Base-by-base conservation (phyloP, 2,113 vertebrate genomes). In the Pristiophorus japonicus region DNA sequence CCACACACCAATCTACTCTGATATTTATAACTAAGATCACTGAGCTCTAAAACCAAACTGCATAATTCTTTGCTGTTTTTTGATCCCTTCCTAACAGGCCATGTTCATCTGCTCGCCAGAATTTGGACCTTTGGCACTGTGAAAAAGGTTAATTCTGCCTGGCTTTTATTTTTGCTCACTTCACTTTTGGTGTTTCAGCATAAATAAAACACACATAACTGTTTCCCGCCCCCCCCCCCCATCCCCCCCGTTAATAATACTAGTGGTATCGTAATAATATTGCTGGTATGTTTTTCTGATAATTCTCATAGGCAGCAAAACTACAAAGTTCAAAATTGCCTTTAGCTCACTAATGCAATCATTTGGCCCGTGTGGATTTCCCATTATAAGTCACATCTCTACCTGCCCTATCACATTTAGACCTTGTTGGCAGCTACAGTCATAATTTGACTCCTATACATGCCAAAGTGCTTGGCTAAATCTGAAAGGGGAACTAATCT, bases 401-500 rank as follows among this genome's bases (percentile, higher is more conserved):
- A n/a, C 12, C 3, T 62, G 30, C 51, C 12, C 30, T 27, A 59
- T 34, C 6, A 14, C 63, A 38, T 63, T 91, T 22, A 63, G 59
- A 92, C 4, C 18, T 81, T 81, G 38, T 16, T 81, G 78, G 75
- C 38, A 81, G 1, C 38, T 42, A 45, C 38, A 63, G 34, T 38
- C 22, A 63, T 63, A 91, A 63, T 20, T 7, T 65, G 59, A 63
- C 34, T 92, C 88, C 18, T 81, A 81, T 59, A 30, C 62, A 62
- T 62, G 16, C 8, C 18, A n/a, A 92, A 92, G 62, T n/a, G n/a
- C n/a, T n/a, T n/a, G n/a, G n/a, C 59, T 92, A 63, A 92, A 63
- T 92, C 38, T 63, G 88, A 92, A 92, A 92, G 59, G n/a, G 59
- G 88, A 92, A 92, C n/a, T n/a, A n/a, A n/a, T n/a, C n/a, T n/a